These are phyloP conservation scores for Darevskia mixta DNA, from an alignment of 2,797 vertebrate genomes.

Conservation along the genomic window DNA sequence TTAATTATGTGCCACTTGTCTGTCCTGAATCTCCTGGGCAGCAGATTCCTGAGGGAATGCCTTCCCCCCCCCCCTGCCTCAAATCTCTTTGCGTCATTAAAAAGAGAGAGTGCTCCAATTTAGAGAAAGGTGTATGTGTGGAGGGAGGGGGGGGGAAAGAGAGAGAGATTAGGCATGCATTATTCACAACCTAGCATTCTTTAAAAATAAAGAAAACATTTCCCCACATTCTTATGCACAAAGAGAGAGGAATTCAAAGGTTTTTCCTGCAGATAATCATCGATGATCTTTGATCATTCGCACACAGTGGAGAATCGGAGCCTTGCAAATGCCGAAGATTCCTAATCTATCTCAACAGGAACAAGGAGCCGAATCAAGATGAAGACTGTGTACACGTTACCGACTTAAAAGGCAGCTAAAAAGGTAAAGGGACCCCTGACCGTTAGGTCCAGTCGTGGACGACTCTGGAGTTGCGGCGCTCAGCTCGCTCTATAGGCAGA, in stretches of 20 bases:
- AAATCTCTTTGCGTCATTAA: not conserved
- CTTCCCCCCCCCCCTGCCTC: too few species aligned
- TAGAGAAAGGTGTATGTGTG: too few species aligned
- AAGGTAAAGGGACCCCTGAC: too few species aligned
- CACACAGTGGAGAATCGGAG: not conserved
- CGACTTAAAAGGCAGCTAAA: too few species aligned
- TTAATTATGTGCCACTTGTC: not conserved
- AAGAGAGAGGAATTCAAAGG: not conserved
- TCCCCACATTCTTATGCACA: not conserved
- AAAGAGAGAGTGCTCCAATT: not conserved
- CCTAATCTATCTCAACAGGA: not conserved
- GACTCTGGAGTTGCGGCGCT: too few species aligned
- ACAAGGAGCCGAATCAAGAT: not conserved
- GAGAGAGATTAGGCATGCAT: not conserved
- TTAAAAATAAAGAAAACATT: too few species aligned
- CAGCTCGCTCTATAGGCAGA: too few species aligned
- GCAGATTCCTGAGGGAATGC: not conserved
- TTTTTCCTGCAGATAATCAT: not conserved
- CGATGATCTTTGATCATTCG: not conserved
- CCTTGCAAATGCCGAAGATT: not conserved
- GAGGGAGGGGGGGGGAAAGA: not conserved
- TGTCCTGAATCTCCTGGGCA: not conserved
- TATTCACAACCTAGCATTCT: not conserved
- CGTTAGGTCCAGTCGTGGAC: too few species aligned
- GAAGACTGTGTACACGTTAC: too few species aligned